Percentiles rank a stretch among this genome's conserved stretches.
phyloP scores from a whole-genome alignment of 2,888 invertebrate species.

The Aquatica leii region DNA sequence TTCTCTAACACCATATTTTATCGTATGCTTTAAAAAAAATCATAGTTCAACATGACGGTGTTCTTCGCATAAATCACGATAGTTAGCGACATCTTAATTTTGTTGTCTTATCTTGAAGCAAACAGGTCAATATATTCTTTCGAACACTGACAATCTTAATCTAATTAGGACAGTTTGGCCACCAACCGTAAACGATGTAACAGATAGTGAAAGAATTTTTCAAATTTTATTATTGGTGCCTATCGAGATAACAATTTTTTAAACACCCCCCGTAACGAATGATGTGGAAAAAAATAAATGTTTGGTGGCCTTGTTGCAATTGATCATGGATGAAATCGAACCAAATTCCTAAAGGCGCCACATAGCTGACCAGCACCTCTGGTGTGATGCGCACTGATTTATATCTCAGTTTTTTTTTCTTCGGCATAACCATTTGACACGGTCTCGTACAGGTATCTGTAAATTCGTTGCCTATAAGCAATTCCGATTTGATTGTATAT shows the following conservation, averaged over 20 bases:
- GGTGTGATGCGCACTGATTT: constrained; percentile 54
- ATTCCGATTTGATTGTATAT: too few relatives aligned
- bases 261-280: constrained; percentile 4
- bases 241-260: background rate
- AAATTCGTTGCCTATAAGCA: too few relatives aligned
- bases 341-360: constrained; percentile 48
- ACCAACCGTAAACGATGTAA: constrained; percentile 52
- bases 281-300: background rate
- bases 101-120: constrained; percentile 43
- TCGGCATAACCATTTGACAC: background rate
- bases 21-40: constrained; percentile 15
- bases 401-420: constrained; percentile 63
- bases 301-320: constrained; percentile 28
- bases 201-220: constrained; percentile 32
- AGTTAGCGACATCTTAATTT: constrained; percentile 44
- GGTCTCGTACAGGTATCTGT: constrained; percentile 8
- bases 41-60: constrained; percentile 23
- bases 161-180: constrained; percentile 55
- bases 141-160: constrained; percentile 59
- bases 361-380: constrained; percentile 49
- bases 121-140: constrained; percentile 58
- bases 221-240: constrained; percentile 22
- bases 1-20: constrained; percentile 37
- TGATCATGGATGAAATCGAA: constrained; percentile 27
- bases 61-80: constrained; percentile 20